These are phyloP conservation scores for Dryas iulia DNA, from an alignment of 1,140 invertebrate species.

Conservation along the genomic window DNA sequence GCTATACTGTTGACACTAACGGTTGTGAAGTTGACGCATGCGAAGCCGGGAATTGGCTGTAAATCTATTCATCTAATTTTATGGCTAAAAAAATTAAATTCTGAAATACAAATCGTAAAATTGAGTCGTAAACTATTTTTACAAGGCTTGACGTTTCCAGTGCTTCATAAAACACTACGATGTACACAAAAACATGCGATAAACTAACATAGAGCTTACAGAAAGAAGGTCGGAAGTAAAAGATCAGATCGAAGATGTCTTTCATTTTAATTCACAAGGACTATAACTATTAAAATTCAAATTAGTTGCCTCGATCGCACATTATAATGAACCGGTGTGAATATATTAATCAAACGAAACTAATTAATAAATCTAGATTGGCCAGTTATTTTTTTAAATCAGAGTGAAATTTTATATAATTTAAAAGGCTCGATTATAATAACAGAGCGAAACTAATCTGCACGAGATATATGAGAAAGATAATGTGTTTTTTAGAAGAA, in stretches of 20 bases:
- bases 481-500: too few relatives aligned
- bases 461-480: not conserved
- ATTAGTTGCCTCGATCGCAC: conserved; percentile 11
- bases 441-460: not conserved
- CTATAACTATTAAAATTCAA: conserved; percentile 33
- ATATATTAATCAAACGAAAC: not conserved
- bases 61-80: conserved; percentile 32
- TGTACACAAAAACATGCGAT: conserved; percentile 24
- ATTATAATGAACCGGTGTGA: not conserved
- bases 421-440: not conserved
- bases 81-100: conserved; percentile 47
- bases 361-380: not conserved
- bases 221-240: conserved; percentile 41
- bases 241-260: conserved; percentile 26
- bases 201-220: conserved; percentile 19
- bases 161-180: conserved; percentile 31
- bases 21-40: too few relatives aligned
- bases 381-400: not conserved
- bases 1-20: too few relatives aligned
- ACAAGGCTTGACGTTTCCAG: conserved; percentile 37
- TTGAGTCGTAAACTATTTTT: conserved; percentile 58
- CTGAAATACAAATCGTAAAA: conserved; percentile 54
- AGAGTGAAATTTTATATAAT: not conserved
- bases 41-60: too few relatives aligned
- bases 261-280: conserved; percentile 29